Evolutionary conservation across 2,888 invertebrate genomes (phyloP), one percentile per base, ranked within the genome.

Genomic region (Euclidia mi): DNA sequence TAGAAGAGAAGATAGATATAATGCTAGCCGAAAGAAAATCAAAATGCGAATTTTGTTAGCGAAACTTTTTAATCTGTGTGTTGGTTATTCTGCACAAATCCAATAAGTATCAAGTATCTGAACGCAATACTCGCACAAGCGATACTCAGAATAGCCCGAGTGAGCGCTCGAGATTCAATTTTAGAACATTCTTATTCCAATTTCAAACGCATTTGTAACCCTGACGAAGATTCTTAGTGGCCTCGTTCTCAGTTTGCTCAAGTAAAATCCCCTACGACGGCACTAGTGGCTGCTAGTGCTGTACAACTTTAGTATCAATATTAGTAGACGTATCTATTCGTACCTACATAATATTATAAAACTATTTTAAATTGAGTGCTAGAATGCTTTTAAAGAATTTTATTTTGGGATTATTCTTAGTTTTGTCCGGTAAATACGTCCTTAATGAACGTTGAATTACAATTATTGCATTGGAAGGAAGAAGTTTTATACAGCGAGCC

Each of bases 171-270:
- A 60, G 65, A 74, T 72, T 75, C 69, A 73, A 76, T 72, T 72
- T 72, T 67, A 53, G 51, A 66, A 64, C 51, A 66, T 73, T 69
- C 63, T 73, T 73, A 62, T 69, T 75, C 66, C 59, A 56, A 71
- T 73, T 74, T 68, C 71, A 68, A 67, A 71, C 58, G 69, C 49
- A 63, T 62, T 71, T 53, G 32, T 48, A 56, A 37, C 55, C 59
- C 57, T 63, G 60, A 62, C 52, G 49, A 55, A 71, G 57, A 50
- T 56, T 38, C 12, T 49, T 40, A 65, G 68, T 63, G 65, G 61
- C 55, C 60, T 63, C 62, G 67, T 55, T 69, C 49, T 73, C 56
- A 70, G 71, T 74, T 71, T 74, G 56, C 63, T 60, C 50, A 66
- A 74, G 60, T 44, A 10, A 72, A 72, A 66, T 72, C 55, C 48